These are phyloP conservation scores for Stegana nigrithorax DNA, from an alignment of 2,888 invertebrate genomes.

Conservation along the genomic window DNA sequence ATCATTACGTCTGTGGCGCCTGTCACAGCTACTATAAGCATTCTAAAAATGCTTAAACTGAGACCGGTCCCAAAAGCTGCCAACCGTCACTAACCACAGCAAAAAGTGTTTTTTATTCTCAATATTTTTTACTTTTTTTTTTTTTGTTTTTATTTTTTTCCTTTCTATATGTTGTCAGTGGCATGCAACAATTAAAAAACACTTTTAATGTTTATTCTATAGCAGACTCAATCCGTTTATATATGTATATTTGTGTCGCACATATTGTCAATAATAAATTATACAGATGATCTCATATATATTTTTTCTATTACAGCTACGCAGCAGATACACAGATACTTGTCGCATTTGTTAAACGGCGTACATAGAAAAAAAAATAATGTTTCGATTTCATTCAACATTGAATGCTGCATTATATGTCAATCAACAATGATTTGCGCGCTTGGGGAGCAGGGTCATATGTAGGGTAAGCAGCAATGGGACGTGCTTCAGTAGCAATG, in stretches of 20 bases:
- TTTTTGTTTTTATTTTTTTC: too few species aligned
- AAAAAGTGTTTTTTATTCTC: background rate
- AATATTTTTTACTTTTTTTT: background rate
- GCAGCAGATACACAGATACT: too few species aligned
- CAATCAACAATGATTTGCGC: too few species aligned
- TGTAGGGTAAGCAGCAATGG: too few species aligned
- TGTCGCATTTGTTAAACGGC: too few species aligned
- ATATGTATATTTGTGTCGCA: background rate
- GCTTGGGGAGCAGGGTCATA: too few species aligned
- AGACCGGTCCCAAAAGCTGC: too few species aligned
- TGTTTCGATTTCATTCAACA: constrained; percentile 35
- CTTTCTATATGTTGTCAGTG: too few species aligned
- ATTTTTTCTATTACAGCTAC: too few species aligned
- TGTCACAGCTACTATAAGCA: background rate
- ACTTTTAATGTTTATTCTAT: constrained; percentile 16
- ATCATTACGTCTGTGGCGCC: too few species aligned
- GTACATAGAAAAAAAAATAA: too few species aligned
- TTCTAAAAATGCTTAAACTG: background rate
- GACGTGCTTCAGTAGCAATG: too few species aligned
- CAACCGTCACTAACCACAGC: background rate
- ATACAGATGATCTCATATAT: constrained; percentile 13
- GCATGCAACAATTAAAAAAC: constrained; percentile 12
- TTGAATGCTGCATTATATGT: constrained; percentile 38
- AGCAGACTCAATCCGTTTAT: background rate
- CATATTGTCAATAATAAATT: background rate